Evolutionary conservation across 2,888 invertebrate genomes (phyloP).

Genomic region (Exephanes ischioxanthus): DNA sequence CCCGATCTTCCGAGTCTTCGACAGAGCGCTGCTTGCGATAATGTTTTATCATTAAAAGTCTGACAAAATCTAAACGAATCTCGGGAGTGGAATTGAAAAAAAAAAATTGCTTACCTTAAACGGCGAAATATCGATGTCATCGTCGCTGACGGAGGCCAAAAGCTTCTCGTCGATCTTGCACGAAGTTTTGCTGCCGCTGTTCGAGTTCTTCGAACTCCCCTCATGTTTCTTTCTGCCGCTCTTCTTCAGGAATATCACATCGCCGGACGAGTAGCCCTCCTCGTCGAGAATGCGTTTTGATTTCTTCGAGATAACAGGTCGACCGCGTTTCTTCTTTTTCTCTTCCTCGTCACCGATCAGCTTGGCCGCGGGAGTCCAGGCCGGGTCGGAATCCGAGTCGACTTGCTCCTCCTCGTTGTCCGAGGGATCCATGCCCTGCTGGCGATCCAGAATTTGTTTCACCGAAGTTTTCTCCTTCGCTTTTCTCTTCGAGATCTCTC

Average conservation of each 20-base stretch:
- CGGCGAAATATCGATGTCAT: conserved; percentile 83
- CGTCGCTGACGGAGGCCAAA: conserved; percentile 80
- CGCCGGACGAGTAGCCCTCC: conserved; percentile 86
- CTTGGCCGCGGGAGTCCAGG: conserved; percentile 90
- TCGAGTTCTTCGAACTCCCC: conserved; percentile 72
- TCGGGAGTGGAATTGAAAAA: conserved; percentile 24
- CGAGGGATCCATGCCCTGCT: conserved; percentile 80
- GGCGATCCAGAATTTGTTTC: conserved; percentile 85
- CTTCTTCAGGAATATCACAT: conserved; percentile 82
- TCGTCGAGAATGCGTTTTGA: conserved; percentile 85
- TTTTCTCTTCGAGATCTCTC: conserved; percentile 88
- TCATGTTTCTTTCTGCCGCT: conserved; percentile 84
- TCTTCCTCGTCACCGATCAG: conserved; percentile 83
- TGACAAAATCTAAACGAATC: conserved; percentile 3
- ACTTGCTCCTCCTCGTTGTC: conserved; percentile 87
- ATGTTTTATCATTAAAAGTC: conserved; percentile 49
- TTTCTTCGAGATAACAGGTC: conserved; percentile 80
- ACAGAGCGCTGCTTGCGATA: conserved; percentile 77
- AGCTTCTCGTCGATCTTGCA: conserved; percentile 82
- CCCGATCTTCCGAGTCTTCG: conserved; percentile 79
- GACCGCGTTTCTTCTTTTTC: conserved; percentile 83
- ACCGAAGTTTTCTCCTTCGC: conserved; percentile 89
- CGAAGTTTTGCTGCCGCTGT: conserved; percentile 73
- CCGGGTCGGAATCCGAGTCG: conserved; percentile 90
- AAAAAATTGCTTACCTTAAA: conserved; percentile 78